Base-by-base conservation (phyloP, 2,113 vertebrate genomes). In the Patagioenas fasciata region DNA sequence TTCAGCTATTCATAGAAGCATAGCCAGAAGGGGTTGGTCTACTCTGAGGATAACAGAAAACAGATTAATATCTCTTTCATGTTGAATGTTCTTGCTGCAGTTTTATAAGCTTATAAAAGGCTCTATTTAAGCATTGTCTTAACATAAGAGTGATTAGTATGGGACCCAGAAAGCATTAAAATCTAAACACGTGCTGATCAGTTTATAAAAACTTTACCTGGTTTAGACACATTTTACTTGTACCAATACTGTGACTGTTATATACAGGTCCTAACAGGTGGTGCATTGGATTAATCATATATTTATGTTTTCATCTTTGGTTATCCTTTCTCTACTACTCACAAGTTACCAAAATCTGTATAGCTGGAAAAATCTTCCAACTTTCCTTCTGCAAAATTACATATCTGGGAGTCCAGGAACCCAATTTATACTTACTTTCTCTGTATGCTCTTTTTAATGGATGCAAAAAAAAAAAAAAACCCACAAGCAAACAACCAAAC, bases 61-160 rank as follows among this genome's bases (percentile, higher is more conserved):
- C 9, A 90, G 93, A 83, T 77, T 42, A 84, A 15, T 83, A 66
- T 66, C 18, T 81, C 31, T 89, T 95, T 71, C 32, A 51, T 58
- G 60, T 73, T 88, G 58, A 69, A 69, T 50, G 26, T 23, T 70
- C 64, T 87, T 85, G 47, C 15, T 77, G 34, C 16, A 83, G 31
- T 57, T 93, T 87, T 74, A 61, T 80, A 83, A 92, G 56, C 58
- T 85, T 31, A 53, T 44, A 25, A 84, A 83, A 70, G 91, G 17
- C 58, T 85, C 25, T 56, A 21, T 72, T 84, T 78, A 64, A 78
- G 61, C 38, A 85, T 51, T 91, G 44, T 85, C 31, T 85, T 89
- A 81, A 34, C 20, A 42, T 54, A 78, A 58, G 16, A 54, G 23
- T 47, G 61, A 85, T 67, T 78, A 66, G 23, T 66, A n/a, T n/a